phyloP scores from a whole-genome alignment of 1,140 invertebrate species.

The Diachasma alloeum region DNA sequence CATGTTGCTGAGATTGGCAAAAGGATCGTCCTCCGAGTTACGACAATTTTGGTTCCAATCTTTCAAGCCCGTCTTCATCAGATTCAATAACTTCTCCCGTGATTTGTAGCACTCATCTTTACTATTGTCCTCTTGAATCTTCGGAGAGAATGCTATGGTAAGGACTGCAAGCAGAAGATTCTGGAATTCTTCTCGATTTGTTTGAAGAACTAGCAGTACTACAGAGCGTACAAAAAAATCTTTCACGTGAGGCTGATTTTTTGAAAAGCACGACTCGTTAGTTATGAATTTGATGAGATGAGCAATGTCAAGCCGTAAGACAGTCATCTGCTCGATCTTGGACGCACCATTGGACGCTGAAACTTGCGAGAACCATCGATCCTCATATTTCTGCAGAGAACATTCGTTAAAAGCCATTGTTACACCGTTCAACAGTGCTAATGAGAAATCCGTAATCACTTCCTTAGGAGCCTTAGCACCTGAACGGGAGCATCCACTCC shows the following conservation, averaged over 20 bases:
- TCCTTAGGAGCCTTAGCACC: slow-evolving; percentile 18
- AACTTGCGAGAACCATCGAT: slow-evolving; percentile 3
- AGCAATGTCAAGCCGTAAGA: slow-evolving; percentile 32
- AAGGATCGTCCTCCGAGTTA: not conserved
- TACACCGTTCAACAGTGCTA: slow-evolving; percentile 25
- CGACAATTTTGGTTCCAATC: not conserved
- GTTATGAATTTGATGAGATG: slow-evolving; percentile 31
- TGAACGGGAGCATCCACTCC: slow-evolving; percentile 26
- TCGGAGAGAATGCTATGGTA: slow-evolving; percentile 15
- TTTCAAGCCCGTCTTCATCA: not conserved
- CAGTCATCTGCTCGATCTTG: not conserved
- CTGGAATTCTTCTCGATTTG: slow-evolving; percentile 21
- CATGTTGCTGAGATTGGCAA: not conserved
- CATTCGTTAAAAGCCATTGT: slow-evolving; percentile 24
- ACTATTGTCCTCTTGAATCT: slow-evolving; percentile 17
- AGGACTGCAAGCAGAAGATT: slow-evolving; percentile 17
- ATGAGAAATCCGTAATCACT: slow-evolving; percentile 21
- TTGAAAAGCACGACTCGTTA: slow-evolving; percentile 28
- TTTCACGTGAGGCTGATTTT: slow-evolving; percentile 12
- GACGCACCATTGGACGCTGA: not conserved
- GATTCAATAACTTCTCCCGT: not conserved
- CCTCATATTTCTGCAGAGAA: slow-evolving; percentile 9
- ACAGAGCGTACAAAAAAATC: slow-evolving; percentile 35
- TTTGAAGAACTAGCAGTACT: slow-evolving; percentile 15
- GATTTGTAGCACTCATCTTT: not conserved